Base-by-base conservation (phyloP, 2,113 vertebrate species). In the Tragelaphus strepsiceros region DNA sequence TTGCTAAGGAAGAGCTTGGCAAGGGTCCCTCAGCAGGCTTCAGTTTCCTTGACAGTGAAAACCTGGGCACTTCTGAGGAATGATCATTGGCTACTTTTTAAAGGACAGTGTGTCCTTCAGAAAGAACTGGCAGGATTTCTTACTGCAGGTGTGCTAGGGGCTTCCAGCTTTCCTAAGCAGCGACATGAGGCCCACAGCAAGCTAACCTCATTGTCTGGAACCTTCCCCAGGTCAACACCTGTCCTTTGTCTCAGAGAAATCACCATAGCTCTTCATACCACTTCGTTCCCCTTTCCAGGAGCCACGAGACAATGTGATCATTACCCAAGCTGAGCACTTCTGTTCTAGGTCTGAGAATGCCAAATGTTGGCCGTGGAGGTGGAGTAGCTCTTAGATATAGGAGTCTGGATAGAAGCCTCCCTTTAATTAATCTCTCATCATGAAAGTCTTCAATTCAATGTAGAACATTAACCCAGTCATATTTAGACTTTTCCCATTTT, bases 391-490 rank as follows among this genome's bases (percentile, higher is more conserved):
- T 97, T 77, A 64, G 81, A 85, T 32, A 39, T 14, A n/a, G n/a
- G 81, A 84, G 13, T 96, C 82, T 94, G 56, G 58, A 74, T n/a
- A 53, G 58, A 74, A 74, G 4, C 28, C 90, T 95, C 74, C 84
- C 64, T 78, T 91, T 96, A 96, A 96, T 96, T 88, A 88, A 84
- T 88, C 67, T 98, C 96, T 98, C 97, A 98, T 97, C 82, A 86
- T 86, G 94, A 98, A 98, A 98, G 90, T 92, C 86, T 96, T 98
- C 98, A 96, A 98, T 98, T 98, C 97, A 90, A 85, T 97, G 94
- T 89, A 98, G 96, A 98, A 98, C 98, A 98, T 98, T 86, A 98
- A 98, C 97, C 98, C 98, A 96, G 96, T 98, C 98, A 98, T 98
- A 98, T 98, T 94, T 92, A 90, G 98, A 97, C 98, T 98, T 94